Conservation (phyloP, 1,140 invertebrate genomes). For the Temnothorax curvispinosus region DNA sequence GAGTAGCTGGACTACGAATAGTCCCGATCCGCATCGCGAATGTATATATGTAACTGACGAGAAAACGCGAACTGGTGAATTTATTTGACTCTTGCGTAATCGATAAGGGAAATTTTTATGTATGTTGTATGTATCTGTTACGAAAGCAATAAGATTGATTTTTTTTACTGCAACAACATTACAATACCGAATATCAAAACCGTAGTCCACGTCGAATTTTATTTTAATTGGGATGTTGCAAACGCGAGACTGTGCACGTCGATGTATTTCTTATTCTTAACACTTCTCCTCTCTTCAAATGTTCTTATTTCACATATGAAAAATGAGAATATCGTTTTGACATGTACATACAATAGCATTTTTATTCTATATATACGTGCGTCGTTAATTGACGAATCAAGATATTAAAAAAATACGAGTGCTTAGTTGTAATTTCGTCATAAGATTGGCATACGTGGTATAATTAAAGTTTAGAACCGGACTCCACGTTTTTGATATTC, state of each 20-base stretch:
- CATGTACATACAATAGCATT: background rate
- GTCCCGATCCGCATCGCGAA: slow-evolving; percentile 57
- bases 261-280: background rate
- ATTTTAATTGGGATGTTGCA: background rate
- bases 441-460: background rate
- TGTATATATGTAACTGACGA: slow-evolving; percentile 82
- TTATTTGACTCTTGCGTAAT: slow-evolving; percentile 13
- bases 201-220: background rate
- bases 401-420: background rate
- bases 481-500: background rate
- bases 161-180: background rate
- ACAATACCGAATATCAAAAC: background rate
- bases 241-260: background rate
- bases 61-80: slow-evolving; percentile 9
- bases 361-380: background rate
- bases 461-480: background rate
- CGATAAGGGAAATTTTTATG: background rate
- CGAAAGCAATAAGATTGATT: background rate
- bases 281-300: background rate
- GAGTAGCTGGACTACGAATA: slow-evolving; percentile 59
- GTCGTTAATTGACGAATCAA: background rate
- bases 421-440: background rate
- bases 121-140: slow-evolving; percentile 21
- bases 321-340: background rate
- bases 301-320: background rate